phyloP scores from a whole-genome alignment of 2,797 vertebrate genomes.

The Lutjanus campechanus region DNA sequence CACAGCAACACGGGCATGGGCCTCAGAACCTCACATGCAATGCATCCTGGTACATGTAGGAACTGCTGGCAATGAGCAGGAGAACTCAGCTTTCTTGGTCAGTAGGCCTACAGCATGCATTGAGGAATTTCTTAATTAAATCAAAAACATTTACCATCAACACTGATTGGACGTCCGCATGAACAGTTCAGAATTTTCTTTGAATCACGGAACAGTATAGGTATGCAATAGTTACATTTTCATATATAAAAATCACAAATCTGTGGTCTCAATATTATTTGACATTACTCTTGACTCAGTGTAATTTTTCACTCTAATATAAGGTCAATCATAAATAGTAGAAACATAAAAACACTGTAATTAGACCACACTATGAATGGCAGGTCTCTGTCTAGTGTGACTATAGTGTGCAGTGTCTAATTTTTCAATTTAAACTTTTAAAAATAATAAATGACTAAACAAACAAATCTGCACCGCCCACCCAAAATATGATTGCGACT shows the following conservation, averaged over 20 bases:
- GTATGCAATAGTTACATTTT: neutral
- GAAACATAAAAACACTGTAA: neutral
- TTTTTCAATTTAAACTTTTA: neutral
- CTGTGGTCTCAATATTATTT: conserved; percentile 6
- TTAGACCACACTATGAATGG: neutral
- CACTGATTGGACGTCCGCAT: too few relatives aligned
- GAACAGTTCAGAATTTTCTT: too few relatives aligned
- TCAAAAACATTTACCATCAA: too few relatives aligned
- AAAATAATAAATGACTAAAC: too few relatives aligned
- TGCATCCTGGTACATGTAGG: too few relatives aligned
- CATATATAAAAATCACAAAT: neutral
- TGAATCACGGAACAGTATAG: neutral
- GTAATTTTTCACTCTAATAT: neutral
- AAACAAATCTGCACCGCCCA: neutral
- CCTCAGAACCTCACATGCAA: too few relatives aligned
- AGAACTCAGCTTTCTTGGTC: too few relatives aligned
- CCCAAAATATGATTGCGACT: neutral
- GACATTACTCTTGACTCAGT: neutral
- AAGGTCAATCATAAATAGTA: neutral
- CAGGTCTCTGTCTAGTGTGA: neutral
- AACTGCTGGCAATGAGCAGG: neutral
- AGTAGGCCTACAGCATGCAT: too few relatives aligned
- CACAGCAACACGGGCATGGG: too few relatives aligned
- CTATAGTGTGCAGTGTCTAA: neutral
- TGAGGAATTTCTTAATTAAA: too few relatives aligned